Base-by-base conservation (phyloP, 2,888 invertebrate genomes). In the Oxystoma pomonae region DNA sequence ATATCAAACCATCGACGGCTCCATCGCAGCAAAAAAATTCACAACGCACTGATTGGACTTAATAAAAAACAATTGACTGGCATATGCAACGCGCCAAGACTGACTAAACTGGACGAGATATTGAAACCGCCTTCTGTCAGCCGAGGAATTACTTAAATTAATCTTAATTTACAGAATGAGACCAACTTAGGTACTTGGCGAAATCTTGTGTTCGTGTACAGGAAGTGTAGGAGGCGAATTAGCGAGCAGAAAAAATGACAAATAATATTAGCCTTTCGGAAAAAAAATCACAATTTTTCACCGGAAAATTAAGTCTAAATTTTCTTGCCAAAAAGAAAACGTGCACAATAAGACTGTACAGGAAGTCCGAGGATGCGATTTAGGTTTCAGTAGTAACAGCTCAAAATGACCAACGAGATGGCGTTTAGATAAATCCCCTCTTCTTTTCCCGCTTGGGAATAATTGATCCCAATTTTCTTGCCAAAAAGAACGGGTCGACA, bases 371-470 rank as follows among this genome's bases (percentile, higher is more conserved):
- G n/a, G n/a, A n/a, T n/a, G n/a, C n/a, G n/a, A n/a, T n/a, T n/a
- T n/a, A n/a, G n/a, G n/a, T n/a, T n/a, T n/a, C n/a, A n/a, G n/a
- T n/a, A n/a, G n/a, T n/a, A n/a, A n/a, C n/a, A n/a, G n/a, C n/a
- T n/a, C n/a, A n/a, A n/a, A n/a, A n/a, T n/a, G n/a, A n/a, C n/a
- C n/a, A n/a, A n/a, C n/a, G n/a, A n/a, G n/a, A n/a, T n/a, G 58
- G 62, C 56, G 53, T 58, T 70, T 71, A 72, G 69, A 72, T 70
- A 20, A 68, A 65, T 49, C 70, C 71, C 75, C 78, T 75, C 71
- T 78, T 78, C 68, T 76, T 76, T 68, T 78, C 78, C 55, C 77
- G 69, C 68, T 80, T 79, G 18, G 76, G 77, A 55, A 78, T 77
- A 74, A 77, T 77, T 71, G 77, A 78, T 21, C 75, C 75, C 61